Evolutionary conservation across 37 sponge, comb jelly and placozoan genomes (phyloP).

Genomic region (Axinella damicornis): DNA sequence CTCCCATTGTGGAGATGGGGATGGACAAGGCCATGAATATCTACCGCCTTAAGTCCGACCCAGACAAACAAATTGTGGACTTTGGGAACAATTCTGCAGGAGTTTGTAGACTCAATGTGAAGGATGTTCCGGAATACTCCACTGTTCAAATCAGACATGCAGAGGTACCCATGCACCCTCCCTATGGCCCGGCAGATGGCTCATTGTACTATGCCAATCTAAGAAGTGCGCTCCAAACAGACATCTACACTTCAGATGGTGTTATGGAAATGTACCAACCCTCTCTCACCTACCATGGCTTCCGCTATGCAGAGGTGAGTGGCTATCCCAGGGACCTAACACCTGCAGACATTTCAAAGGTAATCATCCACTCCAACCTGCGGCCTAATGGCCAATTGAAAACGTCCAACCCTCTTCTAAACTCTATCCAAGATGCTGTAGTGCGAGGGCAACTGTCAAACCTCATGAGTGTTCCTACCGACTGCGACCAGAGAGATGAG

Average conservation of each 20-base stretch:
- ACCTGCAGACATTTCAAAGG: slow-evolving; percentile 35
- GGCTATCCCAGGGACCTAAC: slow-evolving; percentile 42
- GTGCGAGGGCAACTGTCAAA: slow-evolving; percentile 71
- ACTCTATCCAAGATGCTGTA: slow-evolving; percentile 53
- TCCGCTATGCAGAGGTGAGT: slow-evolving; percentile 69
- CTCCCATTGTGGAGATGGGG: slow-evolving; percentile 37
- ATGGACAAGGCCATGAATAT: slow-evolving; percentile 28
- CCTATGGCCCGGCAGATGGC: slow-evolving; percentile 65
- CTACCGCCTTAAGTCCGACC: slow-evolving; percentile 8
- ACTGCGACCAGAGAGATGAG: slow-evolving; percentile 77
- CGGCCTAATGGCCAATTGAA: slow-evolving; percentile 36
- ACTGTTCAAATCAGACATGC: slow-evolving; percentile 50
- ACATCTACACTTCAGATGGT: slow-evolving; percentile 28
- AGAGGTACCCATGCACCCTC: slow-evolving; percentile 57
- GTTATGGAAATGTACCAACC: slow-evolving; percentile 37
- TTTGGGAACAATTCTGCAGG: slow-evolving; percentile 73
- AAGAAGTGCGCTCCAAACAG: slow-evolving; percentile 45
- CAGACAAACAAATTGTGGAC: slow-evolving; percentile 65
- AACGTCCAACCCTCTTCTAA: slow-evolving; percentile 38
- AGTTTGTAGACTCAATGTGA: slow-evolving; percentile 42
- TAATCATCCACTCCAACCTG: slow-evolving; percentile 33
- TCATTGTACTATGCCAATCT: slow-evolving; percentile 61
- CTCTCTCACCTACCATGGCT: slow-evolving; percentile 80
- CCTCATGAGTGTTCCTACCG: slow-evolving; percentile 76
- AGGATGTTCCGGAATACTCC: neutral